These are phyloP conservation scores for Heliothis peltigera DNA, from an alignment of 2,888 invertebrate species.

Conservation along the genomic window DNA sequence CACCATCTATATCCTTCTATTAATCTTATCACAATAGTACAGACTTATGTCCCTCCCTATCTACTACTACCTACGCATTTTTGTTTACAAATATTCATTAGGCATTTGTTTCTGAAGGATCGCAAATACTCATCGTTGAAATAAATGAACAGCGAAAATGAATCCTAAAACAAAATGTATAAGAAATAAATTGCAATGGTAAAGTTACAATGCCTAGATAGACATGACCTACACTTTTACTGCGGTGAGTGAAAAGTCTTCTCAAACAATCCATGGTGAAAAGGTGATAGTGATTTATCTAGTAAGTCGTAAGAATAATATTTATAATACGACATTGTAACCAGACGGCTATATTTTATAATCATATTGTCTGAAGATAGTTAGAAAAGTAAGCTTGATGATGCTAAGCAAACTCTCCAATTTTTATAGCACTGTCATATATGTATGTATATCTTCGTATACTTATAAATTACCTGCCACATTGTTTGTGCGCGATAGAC, in stretches of 20 bases:
- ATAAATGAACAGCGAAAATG: no score
- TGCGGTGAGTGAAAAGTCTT: no score
- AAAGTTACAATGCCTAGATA: not conserved
- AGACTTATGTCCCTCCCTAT: not conserved
- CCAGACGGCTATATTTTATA: not conserved
- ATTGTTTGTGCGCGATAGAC: no score
- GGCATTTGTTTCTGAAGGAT: not conserved
- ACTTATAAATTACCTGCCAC: no score
- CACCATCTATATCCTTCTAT: constrained; percentile 4
- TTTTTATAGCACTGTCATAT: constrained; percentile 4
- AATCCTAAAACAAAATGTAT: not conserved
- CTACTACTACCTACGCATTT: not conserved
- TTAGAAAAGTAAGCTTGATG: constrained; percentile 10
- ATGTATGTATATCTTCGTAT: no score
- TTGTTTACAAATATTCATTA: constrained; percentile 17
- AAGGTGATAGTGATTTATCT: not conserved
- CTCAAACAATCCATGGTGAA: not conserved
- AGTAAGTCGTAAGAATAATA: not conserved
- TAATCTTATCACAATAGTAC: constrained; percentile 21
- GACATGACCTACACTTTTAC: not conserved
- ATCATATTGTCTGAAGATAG: not conserved
- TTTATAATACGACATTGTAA: not conserved
- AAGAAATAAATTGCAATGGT: not conserved
- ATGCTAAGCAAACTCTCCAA: constrained; percentile 8
- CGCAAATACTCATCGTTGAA: not conserved